Conservation (phyloP, 1,140 invertebrate genomes). For the Streblospio benedicti region DNA sequence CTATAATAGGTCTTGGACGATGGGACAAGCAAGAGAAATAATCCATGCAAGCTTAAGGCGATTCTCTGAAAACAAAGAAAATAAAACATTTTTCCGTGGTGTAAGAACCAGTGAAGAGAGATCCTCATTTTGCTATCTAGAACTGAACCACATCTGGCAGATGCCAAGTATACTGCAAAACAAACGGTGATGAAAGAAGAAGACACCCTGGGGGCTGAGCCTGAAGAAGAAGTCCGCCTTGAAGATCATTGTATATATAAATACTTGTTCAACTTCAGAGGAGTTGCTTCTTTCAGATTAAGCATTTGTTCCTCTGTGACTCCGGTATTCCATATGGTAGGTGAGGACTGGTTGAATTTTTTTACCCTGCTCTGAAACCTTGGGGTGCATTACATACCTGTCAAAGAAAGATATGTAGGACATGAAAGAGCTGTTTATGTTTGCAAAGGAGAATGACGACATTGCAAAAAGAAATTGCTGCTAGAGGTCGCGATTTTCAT, state of each 20-base stretch:
- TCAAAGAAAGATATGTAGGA: slow-evolving; percentile 49
- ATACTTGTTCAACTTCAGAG: slow-evolving; percentile 84
- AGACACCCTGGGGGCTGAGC: slow-evolving; percentile 73
- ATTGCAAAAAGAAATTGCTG: too few relatives aligned
- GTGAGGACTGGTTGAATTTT: slow-evolving; percentile 91
- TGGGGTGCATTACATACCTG: slow-evolving; percentile 94
- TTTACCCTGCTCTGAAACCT: slow-evolving; percentile 79
- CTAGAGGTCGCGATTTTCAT: slow-evolving; percentile 8
- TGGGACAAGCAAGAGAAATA: too few relatives aligned
- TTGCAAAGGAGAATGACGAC: too few relatives aligned
- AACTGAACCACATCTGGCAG: too few relatives aligned
- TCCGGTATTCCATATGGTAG: slow-evolving; percentile 94
- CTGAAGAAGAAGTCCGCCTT: slow-evolving; percentile 76
- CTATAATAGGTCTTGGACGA: too few relatives aligned
- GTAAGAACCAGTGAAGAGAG: slow-evolving; percentile 83
- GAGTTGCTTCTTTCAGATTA: slow-evolving; percentile 96
- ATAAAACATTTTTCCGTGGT: too few relatives aligned
- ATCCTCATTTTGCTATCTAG: slow-evolving; percentile 71
- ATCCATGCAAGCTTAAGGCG: too few relatives aligned
- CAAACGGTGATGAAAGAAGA: slow-evolving; percentile 97
- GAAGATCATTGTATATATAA: slow-evolving; percentile 89
- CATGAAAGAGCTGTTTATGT: too few relatives aligned
- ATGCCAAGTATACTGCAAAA: slow-evolving; percentile 94
- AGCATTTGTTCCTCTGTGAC: slow-evolving; percentile 87
- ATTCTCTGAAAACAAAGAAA: slow-evolving; percentile 72